Percentiles rank a stretch among this genome's conserved stretches.
These are phyloP conservation scores for Chaetodon auriga DNA, from an alignment of 2,113 vertebrate genomes.

Conservation along the genomic window DNA sequence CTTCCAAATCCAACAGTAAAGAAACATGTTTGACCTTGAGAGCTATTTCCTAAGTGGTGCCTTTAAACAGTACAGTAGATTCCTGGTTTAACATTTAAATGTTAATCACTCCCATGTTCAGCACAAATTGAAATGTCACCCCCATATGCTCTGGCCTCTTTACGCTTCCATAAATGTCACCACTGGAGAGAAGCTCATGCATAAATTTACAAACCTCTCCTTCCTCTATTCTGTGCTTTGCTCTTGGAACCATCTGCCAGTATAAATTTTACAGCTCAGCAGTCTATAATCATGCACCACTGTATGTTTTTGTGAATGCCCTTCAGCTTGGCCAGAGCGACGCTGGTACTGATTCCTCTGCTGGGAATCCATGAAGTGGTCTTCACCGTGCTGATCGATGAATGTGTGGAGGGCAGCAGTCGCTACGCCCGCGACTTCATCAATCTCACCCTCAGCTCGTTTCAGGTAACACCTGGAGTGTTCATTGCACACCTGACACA, in stretches of 20 bases:
- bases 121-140: conserved; percentile 25
- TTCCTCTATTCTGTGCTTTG: conserved; percentile 12
- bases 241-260: conserved; percentile 11
- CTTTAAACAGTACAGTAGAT: neutral
- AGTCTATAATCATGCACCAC: neutral
- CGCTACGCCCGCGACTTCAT: conserved; percentile 89
- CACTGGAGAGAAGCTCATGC: neutral
- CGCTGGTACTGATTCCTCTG: conserved; percentile 92
- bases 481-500: neutral
- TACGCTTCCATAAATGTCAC: conserved; percentile 13
- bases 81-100: conserved; percentile 34
- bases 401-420: conserved; percentile 87
- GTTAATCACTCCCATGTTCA: conserved; percentile 27
- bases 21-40: conserved; percentile 1
- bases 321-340: conserved; percentile 91
- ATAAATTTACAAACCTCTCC: conserved; percentile 1
- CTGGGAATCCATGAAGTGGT: conserved; percentile 94
- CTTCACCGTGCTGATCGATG: conserved; percentile 90
- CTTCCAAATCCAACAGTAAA: neutral
- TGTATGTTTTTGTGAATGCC: neutral
- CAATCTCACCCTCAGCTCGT: conserved; percentile 92
- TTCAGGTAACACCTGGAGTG: conserved; percentile 82
- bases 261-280: neutral
- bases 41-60: neutral
- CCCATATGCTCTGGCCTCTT: conserved; percentile 5